These are phyloP conservation scores for Dioctria rufipes DNA, from an alignment of 2,888 invertebrate genomes.

Conservation along the genomic window DNA sequence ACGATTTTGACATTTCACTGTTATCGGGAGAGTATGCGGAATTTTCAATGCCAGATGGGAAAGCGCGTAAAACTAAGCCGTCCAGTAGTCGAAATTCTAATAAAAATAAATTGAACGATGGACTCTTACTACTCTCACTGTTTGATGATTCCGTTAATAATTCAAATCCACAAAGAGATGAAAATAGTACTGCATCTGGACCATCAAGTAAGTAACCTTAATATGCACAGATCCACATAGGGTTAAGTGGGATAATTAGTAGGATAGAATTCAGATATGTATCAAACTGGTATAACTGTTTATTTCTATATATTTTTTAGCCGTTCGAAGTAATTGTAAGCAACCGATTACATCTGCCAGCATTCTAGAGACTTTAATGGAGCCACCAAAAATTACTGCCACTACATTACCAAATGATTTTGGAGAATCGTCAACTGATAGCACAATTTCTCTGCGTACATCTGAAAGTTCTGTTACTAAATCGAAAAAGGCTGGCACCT, in stretches of 20 bases:
- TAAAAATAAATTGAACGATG: slow-evolving; percentile 69
- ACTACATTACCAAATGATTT: slow-evolving; percentile 52
- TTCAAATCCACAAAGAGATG: slow-evolving; percentile 16
- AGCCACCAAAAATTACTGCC: slow-evolving; percentile 60
- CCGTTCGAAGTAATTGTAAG: slow-evolving; percentile 54
- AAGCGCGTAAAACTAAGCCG: slow-evolving; percentile 51
- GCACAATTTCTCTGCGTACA: slow-evolving; percentile 58
- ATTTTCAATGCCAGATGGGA: slow-evolving; percentile 69
- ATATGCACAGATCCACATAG: too few relatives aligned
- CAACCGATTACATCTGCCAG: slow-evolving; percentile 60
- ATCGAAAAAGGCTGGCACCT: not conserved
- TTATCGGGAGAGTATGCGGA: slow-evolving; percentile 82
- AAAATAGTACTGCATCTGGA: slow-evolving; percentile 12
- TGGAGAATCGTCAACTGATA: slow-evolving; percentile 57
- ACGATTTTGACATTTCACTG: slow-evolving; percentile 87
- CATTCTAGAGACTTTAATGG: slow-evolving; percentile 61
- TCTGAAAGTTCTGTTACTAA: slow-evolving; percentile 52
- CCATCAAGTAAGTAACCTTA: slow-evolving; percentile 48
- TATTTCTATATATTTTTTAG: slow-evolving; percentile 39
- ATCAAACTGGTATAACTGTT: too few relatives aligned
- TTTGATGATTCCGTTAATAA: slow-evolving; percentile 67
- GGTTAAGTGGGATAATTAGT: too few relatives aligned
- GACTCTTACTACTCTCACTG: slow-evolving; percentile 76
- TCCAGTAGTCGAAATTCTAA: slow-evolving; percentile 15
- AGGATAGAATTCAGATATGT: too few relatives aligned